Base-by-base conservation (phyloP, 1,140 invertebrate species). In the Drosophila paulistorum region DNA sequence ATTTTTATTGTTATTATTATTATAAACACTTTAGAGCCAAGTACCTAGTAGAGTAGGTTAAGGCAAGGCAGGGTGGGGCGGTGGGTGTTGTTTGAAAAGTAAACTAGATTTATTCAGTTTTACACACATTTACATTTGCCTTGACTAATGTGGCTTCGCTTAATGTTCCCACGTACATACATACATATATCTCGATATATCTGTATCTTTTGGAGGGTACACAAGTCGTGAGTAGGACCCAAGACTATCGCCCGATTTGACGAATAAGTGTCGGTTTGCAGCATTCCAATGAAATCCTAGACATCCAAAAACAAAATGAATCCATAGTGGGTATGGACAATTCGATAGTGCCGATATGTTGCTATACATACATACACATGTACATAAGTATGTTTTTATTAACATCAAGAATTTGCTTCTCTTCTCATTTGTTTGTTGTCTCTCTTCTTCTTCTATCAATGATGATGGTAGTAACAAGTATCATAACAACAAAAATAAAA, bases 381-480 rank as follows among this genome's bases (percentile, higher is more conserved):
- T 37, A n/a, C n/a, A n/a, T n/a, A 37, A 10, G 10, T 37, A 37
- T 10, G 10, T 37, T 37, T 37, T 39, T 11, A n/a, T 39, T 0
- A 13, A 51, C 23, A 23, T 51, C n/a, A 2, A 23, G 45, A 51
- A 51, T 23, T 51, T 51, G 17, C 45, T 6, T 23, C 45, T 20
- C 20, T 51, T 48, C 20, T 45, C 14, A 7, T 10, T 51, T 51
- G 61, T 20, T 68, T 71, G 62, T 33, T 30, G 62, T 48, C n/a
- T 51, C 11, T 51, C 45, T 51, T 51, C 45, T 51, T 51, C 10
- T 51, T 39, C 11, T 51, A 11, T 48, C 9, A 17, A 20, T 9
- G 17, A 48, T 30, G 30, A n/a, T 48, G 45, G 45, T 48, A 23
- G 2, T 23, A 51, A 23, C 17, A 51, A 48, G 45, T 7, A 48